Base-by-base conservation (phyloP, 2,888 invertebrate genomes). In the Trypoxylon attenuatum region DNA sequence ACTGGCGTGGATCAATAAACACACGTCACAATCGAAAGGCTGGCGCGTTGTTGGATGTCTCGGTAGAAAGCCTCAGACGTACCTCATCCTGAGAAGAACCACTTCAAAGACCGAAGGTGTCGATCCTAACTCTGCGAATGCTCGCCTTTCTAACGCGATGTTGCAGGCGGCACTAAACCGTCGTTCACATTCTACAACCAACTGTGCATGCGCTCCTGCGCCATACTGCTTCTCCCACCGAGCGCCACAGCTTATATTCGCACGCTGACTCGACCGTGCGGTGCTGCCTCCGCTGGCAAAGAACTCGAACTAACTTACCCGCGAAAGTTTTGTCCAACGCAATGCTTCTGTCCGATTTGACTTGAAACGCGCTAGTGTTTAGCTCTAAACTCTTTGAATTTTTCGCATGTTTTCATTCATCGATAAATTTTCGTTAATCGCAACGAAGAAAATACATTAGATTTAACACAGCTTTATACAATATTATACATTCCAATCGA, bases 271-370 rank as follows among this genome's bases (percentile, higher is more conserved):
- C 27, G 21, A 33, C 75, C 73, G 76, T 79, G 61, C 56, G 53
- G 74, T 84, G 84, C 81, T 80, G 84, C 84, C 81, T 73, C 54
- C 82, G 67, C 19, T 22, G 49, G 76, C 38, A 53, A 42, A 53
- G 33, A 27, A 53, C 53, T 52, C 18, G 46, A 75, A 84, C 69
- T 27, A 54, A 23, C 5, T 16, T 1, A n/a, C 27, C 67, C 23
- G 77, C 16, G 39, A 78, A 71, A 77, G 56, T 80, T 74, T 80
- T 75, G 79, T 76, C 77, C 56, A 5, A 4, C 15, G 1, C 54
- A n/a, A 39, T 19, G 38, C 8, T 13, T n/a, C n/a, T n/a, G n/a
- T n/a, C n/a, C n/a, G n/a, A n/a, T n/a, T n/a, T n/a, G n/a, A n/a
- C n/a, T n/a, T n/a, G n/a, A n/a, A n/a, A n/a, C n/a, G n/a, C n/a